Evolutionary conservation across 2,113 vertebrate species (phyloP).

Genomic region (Barbus barbus): DNA sequence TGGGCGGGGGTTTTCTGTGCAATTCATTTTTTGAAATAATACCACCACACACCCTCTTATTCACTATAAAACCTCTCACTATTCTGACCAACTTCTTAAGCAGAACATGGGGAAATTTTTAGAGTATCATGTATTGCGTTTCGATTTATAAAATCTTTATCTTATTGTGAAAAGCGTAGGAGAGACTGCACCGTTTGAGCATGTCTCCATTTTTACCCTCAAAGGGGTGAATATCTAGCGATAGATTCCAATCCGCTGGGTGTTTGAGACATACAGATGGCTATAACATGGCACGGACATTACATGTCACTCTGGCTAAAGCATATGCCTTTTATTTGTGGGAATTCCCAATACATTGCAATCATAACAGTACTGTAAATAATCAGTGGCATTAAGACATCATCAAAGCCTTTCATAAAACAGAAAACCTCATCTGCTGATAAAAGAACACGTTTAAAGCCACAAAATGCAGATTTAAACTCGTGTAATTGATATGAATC

Average conservation of each 20-base stretch:
- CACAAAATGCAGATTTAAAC: not conserved
- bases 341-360: conserved; percentile 48
- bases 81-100: not conserved
- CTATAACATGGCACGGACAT: not conserved
- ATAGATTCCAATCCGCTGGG: conserved; percentile 20
- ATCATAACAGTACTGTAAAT: conserved; percentile 38
- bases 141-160: conserved; percentile 17
- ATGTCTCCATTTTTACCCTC: conserved; percentile 24
- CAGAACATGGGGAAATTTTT: conserved; percentile 39
- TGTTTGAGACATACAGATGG: conserved; percentile 10
- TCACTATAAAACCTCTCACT: conserved; percentile 2
- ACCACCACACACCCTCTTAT: conserved; percentile 54
- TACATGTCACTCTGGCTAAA: not conserved
- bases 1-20: conserved; percentile 57
- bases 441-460: not conserved
- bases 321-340: conserved; percentile 13
- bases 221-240: conserved; percentile 18
- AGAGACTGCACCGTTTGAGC: not conserved
- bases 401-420: conserved; percentile 13
- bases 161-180: conserved; percentile 43
- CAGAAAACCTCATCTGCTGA: not conserved
- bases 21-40: conserved; percentile 62
- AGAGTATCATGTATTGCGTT: conserved; percentile 12
- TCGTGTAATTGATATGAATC: not conserved
- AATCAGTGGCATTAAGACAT: conserved; percentile 42